Evolutionary conservation across 2,113 vertebrate species (phyloP).

Genomic region (Beaufortia kweichowensis): DNA sequence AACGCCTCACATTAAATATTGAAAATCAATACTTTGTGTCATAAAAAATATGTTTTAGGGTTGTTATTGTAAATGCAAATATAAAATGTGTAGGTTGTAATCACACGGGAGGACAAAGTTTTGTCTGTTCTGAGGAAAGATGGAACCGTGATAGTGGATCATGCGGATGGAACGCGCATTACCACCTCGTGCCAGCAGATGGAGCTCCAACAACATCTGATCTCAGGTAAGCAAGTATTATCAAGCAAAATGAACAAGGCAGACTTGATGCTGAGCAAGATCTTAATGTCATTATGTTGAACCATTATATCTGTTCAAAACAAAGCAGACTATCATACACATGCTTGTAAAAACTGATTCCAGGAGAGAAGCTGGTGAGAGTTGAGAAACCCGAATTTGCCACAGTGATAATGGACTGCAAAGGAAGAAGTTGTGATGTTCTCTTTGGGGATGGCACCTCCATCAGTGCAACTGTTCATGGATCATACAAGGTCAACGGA

Average conservation of each 20-base stretch:
- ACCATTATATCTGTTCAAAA: not conserved
- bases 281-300: not conserved
- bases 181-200: conserved; percentile 77
- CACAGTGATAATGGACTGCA: conserved; percentile 79
- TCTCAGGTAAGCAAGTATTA: conserved; percentile 36
- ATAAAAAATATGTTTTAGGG: not conserved
- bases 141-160: conserved; percentile 80
- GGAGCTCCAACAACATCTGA: conserved; percentile 38
- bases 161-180: conserved; percentile 91
- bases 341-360: not conserved
- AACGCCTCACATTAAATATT: too few species aligned
- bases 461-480: conserved; percentile 77
- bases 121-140: conserved; percentile 74
- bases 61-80: not conserved
- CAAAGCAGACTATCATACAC: not conserved
- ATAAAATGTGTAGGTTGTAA: conserved; percentile 76
- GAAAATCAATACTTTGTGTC: not conserved
- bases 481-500: conserved; percentile 82
- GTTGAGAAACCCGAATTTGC: conserved; percentile 84
- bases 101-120: conserved; percentile 85
- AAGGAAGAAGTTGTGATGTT: conserved; percentile 73
- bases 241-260: too few species aligned
- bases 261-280: not conserved
- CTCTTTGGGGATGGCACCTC: conserved; percentile 85
- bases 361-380: conserved; percentile 70